These are phyloP conservation scores for Paramormyrops hopkinsi DNA, from an alignment of 2,797 vertebrate species.

Conservation along the genomic window DNA sequence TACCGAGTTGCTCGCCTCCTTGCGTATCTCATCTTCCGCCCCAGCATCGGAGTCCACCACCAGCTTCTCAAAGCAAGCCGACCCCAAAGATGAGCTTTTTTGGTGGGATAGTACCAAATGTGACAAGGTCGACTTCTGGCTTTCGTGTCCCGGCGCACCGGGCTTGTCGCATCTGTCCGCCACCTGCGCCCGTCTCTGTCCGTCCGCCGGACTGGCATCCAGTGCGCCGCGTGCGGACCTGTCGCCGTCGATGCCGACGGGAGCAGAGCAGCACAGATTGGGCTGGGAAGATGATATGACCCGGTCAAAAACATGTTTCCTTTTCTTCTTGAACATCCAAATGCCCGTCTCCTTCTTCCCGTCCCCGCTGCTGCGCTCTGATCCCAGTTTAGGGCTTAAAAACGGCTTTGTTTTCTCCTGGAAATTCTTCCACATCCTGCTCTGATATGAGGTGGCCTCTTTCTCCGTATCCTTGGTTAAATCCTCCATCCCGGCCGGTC, in stretches of 20 bases:
- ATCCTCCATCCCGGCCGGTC: slow-evolving; percentile 9
- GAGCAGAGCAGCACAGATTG: slow-evolving; percentile 69
- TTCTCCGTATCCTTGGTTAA: not conserved
- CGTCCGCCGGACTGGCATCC: slow-evolving; percentile 30
- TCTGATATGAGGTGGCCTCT: slow-evolving; percentile 58
- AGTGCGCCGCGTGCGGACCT: slow-evolving; percentile 42
- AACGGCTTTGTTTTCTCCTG: slow-evolving; percentile 65
- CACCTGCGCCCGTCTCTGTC: slow-evolving; percentile 33
- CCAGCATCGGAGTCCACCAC: slow-evolving; percentile 31
- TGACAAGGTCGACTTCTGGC: slow-evolving; percentile 44
- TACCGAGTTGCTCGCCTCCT: slow-evolving; percentile 20
- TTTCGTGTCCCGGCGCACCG: slow-evolving; percentile 29
- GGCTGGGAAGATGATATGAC: slow-evolving; percentile 81
- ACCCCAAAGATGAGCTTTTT: slow-evolving; percentile 74
- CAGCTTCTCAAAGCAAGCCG: slow-evolving; percentile 62
- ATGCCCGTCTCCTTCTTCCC: slow-evolving; percentile 47
- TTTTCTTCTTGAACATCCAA: slow-evolving; percentile 65
- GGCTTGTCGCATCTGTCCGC: slow-evolving; percentile 12
- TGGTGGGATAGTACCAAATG: slow-evolving; percentile 70
- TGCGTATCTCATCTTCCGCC: not conserved
- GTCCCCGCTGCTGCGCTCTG: slow-evolving; percentile 58
- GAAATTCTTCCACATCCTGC: slow-evolving; percentile 71
- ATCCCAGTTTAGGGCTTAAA: slow-evolving; percentile 57
- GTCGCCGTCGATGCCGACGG: slow-evolving; percentile 45
- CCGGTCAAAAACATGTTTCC: slow-evolving; percentile 64